Base-by-base conservation (phyloP, 2,797 vertebrate genomes). In the Sebastes melanostomus region DNA sequence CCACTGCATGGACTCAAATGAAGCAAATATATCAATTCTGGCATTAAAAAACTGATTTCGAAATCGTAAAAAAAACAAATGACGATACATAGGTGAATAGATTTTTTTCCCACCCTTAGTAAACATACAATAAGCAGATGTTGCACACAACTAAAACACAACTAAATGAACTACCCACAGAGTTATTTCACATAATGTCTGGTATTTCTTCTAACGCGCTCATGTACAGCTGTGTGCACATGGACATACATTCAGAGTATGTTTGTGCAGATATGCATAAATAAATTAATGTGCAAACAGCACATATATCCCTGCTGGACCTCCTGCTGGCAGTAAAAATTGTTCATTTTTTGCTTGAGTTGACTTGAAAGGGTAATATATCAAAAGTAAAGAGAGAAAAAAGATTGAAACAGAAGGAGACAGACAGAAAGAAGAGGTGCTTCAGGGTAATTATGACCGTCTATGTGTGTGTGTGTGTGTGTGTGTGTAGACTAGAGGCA, bases 331-430 rank as follows among this genome's bases (percentile, higher is more conserved):
- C 81, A 30, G 73, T 10, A 30, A 77, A 82, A 82, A 86, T 69
- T 75, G 69, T 75, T 86, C 46, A 84, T 79, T 78, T 79, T 88
- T 84, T 85, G 88, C 80, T 73, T 1, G 59, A 88, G 46, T 69
- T 86, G 72, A 77, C 66, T 74, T 86, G 59, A 90, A 82, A 81
- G 62, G 27, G 34, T 32, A 5, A 30, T 38, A 42, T 66, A n/a
- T 77, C 24, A 69, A 68, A 77, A 66, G 68, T 34, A 61, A 80
- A 80, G 16, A 67, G 12, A 22, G 20, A 12, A 63, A 83, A 75
- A 66, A 66, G 9, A 68, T 24, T 54, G 4, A 54, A 13, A 18
- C 42, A 72, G 70, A 83, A 68, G 61, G 18, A 77, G 22, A 82
- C 61, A 86, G 69, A 77, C 36, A 68, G 72, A 78, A 68, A 80